These are phyloP conservation scores for Parelbella ahira DNA, from an alignment of 2,888 invertebrate genomes.

Conservation along the genomic window DNA sequence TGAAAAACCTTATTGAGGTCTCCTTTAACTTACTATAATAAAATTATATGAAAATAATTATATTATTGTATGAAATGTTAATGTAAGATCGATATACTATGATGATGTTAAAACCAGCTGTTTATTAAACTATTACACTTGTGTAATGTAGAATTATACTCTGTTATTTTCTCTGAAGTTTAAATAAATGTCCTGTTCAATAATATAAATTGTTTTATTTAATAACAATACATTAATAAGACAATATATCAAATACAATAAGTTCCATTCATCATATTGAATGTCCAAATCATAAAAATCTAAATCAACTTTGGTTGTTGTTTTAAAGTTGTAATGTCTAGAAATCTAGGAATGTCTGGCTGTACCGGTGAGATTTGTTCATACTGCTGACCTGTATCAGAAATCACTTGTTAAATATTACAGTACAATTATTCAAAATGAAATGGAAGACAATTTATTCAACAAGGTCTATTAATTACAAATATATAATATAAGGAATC, in stretches of 20 bases:
- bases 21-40: too few relatives aligned
- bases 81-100: too few relatives aligned
- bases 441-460: too few relatives aligned
- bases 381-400: conserved; percentile 43
- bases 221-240: conserved; percentile 24
- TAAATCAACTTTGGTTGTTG: conserved; percentile 81
- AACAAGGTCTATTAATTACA: too few relatives aligned
- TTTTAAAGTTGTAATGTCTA: conserved; percentile 85
- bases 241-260: too few relatives aligned
- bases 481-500: too few relatives aligned
- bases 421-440: too few relatives aligned
- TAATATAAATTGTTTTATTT: conserved; percentile 45
- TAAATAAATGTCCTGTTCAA: conserved; percentile 79
- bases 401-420: too few relatives aligned
- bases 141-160: conserved; percentile 48
- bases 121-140: conserved; percentile 16
- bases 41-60: neutral
- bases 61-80: conserved; percentile 12
- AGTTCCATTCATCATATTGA: too few relatives aligned
- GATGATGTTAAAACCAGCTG: conserved; percentile 12
- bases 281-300: too few relatives aligned
- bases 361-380: conserved; percentile 35
- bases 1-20: too few relatives aligned
- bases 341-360: conserved; percentile 75
- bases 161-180: conserved; percentile 73